Percentiles rank a stretch among this genome's conserved stretches.
These are phyloP conservation scores for Caranx ignobilis DNA, from an alignment of 2,113 vertebrate genomes.

Conservation along the genomic window DNA sequence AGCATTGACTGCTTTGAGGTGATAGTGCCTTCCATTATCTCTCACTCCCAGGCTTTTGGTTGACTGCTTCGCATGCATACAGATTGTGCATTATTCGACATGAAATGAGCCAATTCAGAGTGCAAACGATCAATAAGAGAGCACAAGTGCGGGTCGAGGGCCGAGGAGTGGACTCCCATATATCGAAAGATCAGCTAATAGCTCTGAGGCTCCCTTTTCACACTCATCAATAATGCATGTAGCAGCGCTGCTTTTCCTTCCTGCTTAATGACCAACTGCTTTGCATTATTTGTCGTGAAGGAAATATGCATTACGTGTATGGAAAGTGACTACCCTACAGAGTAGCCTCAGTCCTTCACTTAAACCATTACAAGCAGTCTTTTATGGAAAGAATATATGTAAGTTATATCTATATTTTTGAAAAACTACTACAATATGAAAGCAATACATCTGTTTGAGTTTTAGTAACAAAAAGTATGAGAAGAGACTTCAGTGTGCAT, in stretches of 20 bases:
- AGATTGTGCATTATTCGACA: conserved; percentile 40
- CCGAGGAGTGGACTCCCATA: conserved; percentile 9
- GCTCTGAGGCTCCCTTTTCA: conserved; percentile 42
- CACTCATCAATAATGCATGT: conserved; percentile 65
- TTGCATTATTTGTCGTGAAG: background rate
- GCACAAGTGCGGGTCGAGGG: background rate
- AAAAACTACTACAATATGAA: too few species aligned
- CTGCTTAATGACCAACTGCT: background rate
- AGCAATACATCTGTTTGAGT: too few species aligned
- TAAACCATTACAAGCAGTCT: too few species aligned
- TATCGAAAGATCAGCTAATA: conserved; percentile 41
- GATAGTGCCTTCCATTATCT: background rate
- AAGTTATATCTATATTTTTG: too few species aligned
- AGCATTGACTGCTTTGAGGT: background rate
- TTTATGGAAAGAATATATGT: too few species aligned
- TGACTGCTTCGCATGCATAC: conserved; percentile 17
- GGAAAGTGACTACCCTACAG: background rate
- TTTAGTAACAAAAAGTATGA: too few species aligned
- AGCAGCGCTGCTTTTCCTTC: conserved; percentile 14
- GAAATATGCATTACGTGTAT: background rate
- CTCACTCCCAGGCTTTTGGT: background rate
- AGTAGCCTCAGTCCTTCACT: background rate
- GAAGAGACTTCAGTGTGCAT: conserved; percentile 4
- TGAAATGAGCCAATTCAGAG: conserved; percentile 11
- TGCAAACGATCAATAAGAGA: conserved; percentile 31